A percentile compares a stretch with the other conserved stretches of the same genome.
Evolutionary conservation across 2,113 vertebrate species (phyloP).

Genomic region (Bubalus kerabau): DNA sequence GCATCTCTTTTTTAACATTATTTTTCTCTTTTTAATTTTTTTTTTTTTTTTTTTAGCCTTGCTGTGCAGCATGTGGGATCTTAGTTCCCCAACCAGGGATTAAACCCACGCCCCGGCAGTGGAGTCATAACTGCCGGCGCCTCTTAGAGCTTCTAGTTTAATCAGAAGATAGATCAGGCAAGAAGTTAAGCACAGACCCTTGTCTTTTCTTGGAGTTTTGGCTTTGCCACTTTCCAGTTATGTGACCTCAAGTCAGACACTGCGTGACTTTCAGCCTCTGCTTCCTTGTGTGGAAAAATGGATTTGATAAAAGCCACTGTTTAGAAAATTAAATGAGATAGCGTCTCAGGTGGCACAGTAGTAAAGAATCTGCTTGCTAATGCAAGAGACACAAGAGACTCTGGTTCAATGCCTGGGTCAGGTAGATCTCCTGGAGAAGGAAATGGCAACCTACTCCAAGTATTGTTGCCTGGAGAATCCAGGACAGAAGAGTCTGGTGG

Average conservation of each 20-base stretch:
- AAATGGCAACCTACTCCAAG: neutral
- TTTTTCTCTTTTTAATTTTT: neutral
- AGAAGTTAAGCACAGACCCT: neutral
- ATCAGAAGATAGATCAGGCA: neutral
- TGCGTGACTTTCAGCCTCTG: neutral
- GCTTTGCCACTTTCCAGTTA: neutral
- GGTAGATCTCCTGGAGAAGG: neutral
- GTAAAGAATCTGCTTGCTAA: neutral
- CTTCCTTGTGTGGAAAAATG: neutral
- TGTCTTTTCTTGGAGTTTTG: neutral
- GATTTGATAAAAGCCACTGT: neutral
- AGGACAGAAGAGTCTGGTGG: neutral
- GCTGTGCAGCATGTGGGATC: neutral
- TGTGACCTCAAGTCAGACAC: neutral
- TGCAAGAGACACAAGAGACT: neutral
- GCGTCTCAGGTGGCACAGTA: neutral
- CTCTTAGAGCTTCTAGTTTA: neutral
- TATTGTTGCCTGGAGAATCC: neutral
- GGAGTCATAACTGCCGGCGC: neutral
- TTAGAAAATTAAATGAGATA: neutral
- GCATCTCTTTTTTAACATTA: neutral
- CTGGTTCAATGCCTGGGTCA: neutral
- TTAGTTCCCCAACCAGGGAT: neutral
- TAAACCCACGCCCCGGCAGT: neutral
- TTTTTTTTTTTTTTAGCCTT: neutral